Evolutionary conservation across 2,113 vertebrate genomes (phyloP).

Genomic region (Calidris pygmaea): DNA sequence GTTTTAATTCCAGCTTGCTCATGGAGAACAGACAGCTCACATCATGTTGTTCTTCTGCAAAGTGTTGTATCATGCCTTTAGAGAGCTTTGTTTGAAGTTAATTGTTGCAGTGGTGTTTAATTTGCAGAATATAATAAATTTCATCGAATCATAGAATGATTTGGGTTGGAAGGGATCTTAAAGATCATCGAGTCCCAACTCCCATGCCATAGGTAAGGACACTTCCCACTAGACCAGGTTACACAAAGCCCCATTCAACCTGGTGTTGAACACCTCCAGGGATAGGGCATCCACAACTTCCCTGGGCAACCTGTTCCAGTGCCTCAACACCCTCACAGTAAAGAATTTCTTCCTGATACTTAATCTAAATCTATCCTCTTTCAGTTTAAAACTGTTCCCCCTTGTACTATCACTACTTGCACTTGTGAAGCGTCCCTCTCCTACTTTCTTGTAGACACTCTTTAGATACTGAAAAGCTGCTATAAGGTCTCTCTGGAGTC

Average conservation of each 20-base stretch:
- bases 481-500: background rate
- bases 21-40: too few species aligned
- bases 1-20: too few species aligned
- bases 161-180: background rate
- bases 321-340: background rate
- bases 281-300: background rate
- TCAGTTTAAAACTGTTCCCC: too few species aligned
- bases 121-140: background rate
- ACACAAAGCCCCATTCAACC: background rate
- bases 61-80: too few species aligned
- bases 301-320: background rate
- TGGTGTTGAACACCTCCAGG: background rate
- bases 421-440: background rate
- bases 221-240: background rate
- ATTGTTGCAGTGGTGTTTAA: too few species aligned
- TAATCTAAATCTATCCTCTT: too few species aligned
- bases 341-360: too few species aligned
- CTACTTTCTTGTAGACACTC: background rate
- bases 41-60: too few species aligned
- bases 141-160: background rate
- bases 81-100: too few species aligned
- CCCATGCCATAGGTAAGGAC: background rate
- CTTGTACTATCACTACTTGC: background rate
- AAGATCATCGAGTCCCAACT: background rate
- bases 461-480: background rate